Conservation (phyloP, 23 tunicate species). For the Botrylloides violaceus region DNA sequence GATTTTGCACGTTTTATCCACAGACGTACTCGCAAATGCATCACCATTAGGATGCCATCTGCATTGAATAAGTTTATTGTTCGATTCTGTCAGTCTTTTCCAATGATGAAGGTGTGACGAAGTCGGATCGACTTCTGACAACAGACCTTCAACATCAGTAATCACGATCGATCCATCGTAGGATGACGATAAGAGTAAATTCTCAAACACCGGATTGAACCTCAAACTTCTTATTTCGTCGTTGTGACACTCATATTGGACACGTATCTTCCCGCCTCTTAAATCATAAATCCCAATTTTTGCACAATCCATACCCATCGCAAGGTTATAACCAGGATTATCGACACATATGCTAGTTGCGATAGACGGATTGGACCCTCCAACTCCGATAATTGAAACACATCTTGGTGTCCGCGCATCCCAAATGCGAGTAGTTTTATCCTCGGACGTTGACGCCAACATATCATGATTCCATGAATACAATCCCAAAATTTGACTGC, state of each 20-base stretch:
- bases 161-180: slow-evolving; percentile 58
- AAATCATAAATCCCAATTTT: slow-evolving; percentile 52
- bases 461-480: slow-evolving; percentile 54
- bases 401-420: slow-evolving; percentile 55
- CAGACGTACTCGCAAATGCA: slow-evolving; percentile 71
- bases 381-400: slow-evolving; percentile 57
- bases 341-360: slow-evolving; percentile 68
- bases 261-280: slow-evolving; percentile 25
- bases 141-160: slow-evolving; percentile 24
- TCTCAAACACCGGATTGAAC: slow-evolving; percentile 38
- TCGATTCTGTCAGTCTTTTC: slow-evolving; percentile 12
- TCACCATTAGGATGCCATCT: slow-evolving; percentile 74
- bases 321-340: slow-evolving; percentile 35
- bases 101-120: slow-evolving; percentile 19
- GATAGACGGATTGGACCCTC: slow-evolving; percentile 18
- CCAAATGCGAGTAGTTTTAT: slow-evolving; percentile 63
- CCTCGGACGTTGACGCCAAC: slow-evolving; percentile 65
- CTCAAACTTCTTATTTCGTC: slow-evolving; percentile 66
- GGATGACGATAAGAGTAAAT: slow-evolving; percentile 37
- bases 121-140: slow-evolving; percentile 22
- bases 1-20: slow-evolving; percentile 65
- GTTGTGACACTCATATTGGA: slow-evolving; percentile 38
- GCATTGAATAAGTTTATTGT: slow-evolving; percentile 76
- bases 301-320: slow-evolving; percentile 34
- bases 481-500: slow-evolving; percentile 49